phyloP scores from a whole-genome alignment of 1,140 invertebrate species.

The Agrilus planipennis region DNA sequence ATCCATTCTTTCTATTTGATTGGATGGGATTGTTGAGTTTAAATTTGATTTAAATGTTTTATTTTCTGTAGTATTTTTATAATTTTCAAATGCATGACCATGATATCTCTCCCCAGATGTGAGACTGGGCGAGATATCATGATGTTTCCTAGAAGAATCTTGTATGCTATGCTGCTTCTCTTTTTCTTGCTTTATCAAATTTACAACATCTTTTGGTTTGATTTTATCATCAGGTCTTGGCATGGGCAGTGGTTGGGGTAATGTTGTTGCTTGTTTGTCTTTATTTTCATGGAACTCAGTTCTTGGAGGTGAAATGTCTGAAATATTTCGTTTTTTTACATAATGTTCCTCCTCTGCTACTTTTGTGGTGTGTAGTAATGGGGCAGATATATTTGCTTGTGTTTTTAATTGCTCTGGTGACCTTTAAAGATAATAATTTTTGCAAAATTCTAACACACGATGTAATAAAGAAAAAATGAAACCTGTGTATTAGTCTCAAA shows the following conservation, averaged over 20 bases:
- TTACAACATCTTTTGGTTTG: neutral
- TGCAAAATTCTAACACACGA: neutral
- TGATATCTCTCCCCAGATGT: too few species aligned
- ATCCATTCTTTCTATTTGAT: too few species aligned
- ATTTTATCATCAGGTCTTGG: neutral
- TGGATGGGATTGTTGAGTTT: too few species aligned
- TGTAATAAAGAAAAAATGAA: neutral
- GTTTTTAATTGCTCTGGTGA: constrained; percentile 38
- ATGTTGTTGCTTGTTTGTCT: constrained; percentile 1
- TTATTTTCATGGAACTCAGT: constrained; percentile 1
- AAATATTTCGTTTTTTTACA: constrained; percentile 22
- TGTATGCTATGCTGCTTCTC: too few species aligned
- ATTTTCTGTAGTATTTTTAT: too few species aligned
- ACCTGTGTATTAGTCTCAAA: constrained; percentile 43
- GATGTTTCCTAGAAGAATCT: too few species aligned
- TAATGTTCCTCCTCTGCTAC: constrained; percentile 29
- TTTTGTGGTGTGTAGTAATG: constrained; percentile 31
- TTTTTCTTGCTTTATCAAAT: neutral
- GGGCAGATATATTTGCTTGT: constrained; percentile 50
- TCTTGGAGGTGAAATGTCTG: constrained; percentile 9
- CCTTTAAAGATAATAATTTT: constrained; percentile 10
- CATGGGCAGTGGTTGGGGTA: neutral
- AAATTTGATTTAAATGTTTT: too few species aligned
- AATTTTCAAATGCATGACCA: too few species aligned
- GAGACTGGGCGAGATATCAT: too few species aligned